Evolutionary conservation across 2,888 invertebrate genomes (phyloP), one percentile per base, ranked within the genome.

Genomic region (Sclerodermus sp.): DNA sequence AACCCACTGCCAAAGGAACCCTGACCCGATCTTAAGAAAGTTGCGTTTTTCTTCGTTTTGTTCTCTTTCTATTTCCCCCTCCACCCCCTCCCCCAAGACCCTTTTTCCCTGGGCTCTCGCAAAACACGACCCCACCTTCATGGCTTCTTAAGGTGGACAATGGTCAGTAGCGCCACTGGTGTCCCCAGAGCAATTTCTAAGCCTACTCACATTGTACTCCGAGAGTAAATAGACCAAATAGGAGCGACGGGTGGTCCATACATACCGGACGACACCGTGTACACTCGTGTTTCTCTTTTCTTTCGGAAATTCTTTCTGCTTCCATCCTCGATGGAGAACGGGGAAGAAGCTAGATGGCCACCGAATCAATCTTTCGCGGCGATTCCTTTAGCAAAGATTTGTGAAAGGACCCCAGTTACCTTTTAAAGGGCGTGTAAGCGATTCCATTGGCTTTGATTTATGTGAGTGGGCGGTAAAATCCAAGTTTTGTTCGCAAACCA

Each of bases 401-500:
- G 49, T 55, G 42, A 58, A 58, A 41, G 57, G 56, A 34, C 47
- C 44, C 62, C 57, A 47, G 55, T 55, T n/a, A n/a, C n/a, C 30
- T 48, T 55, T 45, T 56, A 62, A 57, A 61, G 64, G 68, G 67
- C 68, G 66, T 68, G 65, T 63, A 67, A 63, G 62, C 53, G 53
- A 53, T 49, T 49, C 50, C 46, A 55, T 42, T 45, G 53, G 12
- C 44, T 2, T 49, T 62, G 65, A 72, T 72, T 71, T 72, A 72
- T 67, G 64, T 60, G 18, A 55, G 60, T 56, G 53, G 57, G 57
- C 55, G 56, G 57, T 55, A 46, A 53, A 45, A 48, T 47, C n/a
- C 14, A 16, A 44, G 54, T 56, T 23, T 58, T 55, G 51, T 61
- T 52, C 58, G 49, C 54, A 47, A 42, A 44, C 46, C 51, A 48